A percentile compares a stretch with the other conserved stretches of the same genome.
phyloP scores from a whole-genome alignment of 2,113 vertebrate genomes.

The Leptobrachium ailaonicum region DNA sequence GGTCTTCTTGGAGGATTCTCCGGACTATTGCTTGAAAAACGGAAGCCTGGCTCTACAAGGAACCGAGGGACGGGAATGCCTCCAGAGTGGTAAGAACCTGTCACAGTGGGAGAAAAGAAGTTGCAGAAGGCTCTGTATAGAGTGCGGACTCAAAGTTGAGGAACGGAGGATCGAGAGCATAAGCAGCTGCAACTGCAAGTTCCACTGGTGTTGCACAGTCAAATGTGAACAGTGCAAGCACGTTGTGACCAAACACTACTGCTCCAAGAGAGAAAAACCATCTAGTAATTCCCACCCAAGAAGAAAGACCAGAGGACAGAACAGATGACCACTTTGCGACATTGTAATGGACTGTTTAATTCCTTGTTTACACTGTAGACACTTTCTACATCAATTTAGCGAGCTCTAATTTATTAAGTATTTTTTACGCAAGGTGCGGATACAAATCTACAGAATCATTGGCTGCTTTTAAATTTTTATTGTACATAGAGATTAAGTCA shows the following conservation, averaged over 20 bases:
- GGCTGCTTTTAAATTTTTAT: slow-evolving; percentile 29
- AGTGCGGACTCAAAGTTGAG: slow-evolving; percentile 84
- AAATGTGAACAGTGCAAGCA: slow-evolving; percentile 86
- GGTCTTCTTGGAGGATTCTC: slow-evolving; percentile 89
- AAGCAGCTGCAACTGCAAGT: slow-evolving; percentile 93
- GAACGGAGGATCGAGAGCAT: slow-evolving; percentile 74
- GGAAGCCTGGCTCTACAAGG: slow-evolving; percentile 81
- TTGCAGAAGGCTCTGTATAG: slow-evolving; percentile 84
- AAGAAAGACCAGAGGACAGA: slow-evolving; percentile 60
- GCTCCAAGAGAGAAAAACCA: slow-evolving; percentile 59
- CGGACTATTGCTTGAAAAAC: slow-evolving; percentile 89
- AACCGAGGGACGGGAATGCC: slow-evolving; percentile 90
- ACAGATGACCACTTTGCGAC: slow-evolving; percentile 51
- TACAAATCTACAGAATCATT: slow-evolving; percentile 1
- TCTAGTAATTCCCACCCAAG: slow-evolving; percentile 61
- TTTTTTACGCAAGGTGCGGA: not conserved
- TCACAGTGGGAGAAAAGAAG: slow-evolving; percentile 79
- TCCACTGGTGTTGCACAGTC: slow-evolving; percentile 95
- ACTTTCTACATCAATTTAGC: not conserved
- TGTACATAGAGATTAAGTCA: slow-evolving; percentile 29
- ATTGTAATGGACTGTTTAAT: fast-evolving
- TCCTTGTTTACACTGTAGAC: not conserved
- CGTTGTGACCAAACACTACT: slow-evolving; percentile 83
- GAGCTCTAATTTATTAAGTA: slow-evolving; percentile 14
- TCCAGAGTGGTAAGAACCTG: slow-evolving; percentile 73